These are phyloP conservation scores for Carlito syrichta DNA, from an alignment of 2,113 vertebrate genomes.

Conservation along the genomic window DNA sequence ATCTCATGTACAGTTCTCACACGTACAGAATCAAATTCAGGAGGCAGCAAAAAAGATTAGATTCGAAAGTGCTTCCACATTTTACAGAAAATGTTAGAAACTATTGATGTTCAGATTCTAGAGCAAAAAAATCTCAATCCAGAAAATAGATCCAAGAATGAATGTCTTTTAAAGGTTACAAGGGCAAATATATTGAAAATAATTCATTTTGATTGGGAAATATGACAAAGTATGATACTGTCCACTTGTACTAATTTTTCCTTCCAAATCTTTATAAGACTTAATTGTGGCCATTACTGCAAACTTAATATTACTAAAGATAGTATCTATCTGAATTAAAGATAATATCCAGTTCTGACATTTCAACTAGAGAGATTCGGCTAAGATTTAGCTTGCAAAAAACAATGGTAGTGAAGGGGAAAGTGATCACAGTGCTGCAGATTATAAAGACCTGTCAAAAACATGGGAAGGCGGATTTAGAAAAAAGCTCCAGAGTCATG, in stretches of 20 bases:
- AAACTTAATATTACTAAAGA: neutral
- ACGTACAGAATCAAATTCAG: conserved; percentile 15
- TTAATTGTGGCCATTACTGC: conserved; percentile 15
- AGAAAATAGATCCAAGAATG: neutral
- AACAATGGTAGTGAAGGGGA: neutral
- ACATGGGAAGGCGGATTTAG: neutral
- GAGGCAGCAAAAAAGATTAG: conserved; percentile 6
- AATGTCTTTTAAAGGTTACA: neutral
- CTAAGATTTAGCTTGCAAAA: neutral
- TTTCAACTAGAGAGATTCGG: neutral
- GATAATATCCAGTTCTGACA: neutral
- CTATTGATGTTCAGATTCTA: conserved; percentile 30
- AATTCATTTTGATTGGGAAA: neutral
- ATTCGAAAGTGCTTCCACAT: neutral
- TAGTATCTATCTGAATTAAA: neutral
- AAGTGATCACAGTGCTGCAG: neutral
- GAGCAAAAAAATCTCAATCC: neutral
- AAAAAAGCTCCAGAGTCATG: neutral
- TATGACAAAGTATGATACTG: neutral
- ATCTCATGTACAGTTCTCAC: neutral
- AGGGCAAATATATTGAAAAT: neutral
- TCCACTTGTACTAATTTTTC: neutral
- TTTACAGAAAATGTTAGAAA: conserved; percentile 46
- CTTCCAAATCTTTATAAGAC: neutral
- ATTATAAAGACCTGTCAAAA: neutral